Evolutionary conservation across 2,113 vertebrate genomes (phyloP).

Genomic region (Grantiella picta): DNA sequence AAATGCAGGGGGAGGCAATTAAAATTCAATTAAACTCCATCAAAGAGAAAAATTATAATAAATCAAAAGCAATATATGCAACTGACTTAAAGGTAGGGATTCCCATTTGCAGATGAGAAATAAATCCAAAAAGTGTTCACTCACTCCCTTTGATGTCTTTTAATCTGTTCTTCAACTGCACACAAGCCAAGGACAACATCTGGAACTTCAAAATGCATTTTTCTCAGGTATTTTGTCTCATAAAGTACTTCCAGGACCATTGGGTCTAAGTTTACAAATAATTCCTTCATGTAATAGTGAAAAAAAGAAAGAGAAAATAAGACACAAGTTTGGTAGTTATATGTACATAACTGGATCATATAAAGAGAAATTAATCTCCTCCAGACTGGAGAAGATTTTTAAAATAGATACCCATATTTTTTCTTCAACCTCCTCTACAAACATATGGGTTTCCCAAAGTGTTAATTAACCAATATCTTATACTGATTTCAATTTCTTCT

Average conservation of each 20-base stretch:
- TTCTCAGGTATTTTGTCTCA: conserved; percentile 77
- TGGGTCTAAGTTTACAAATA: conserved; percentile 79
- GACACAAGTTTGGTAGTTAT: background rate
- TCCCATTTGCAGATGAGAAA: background rate
- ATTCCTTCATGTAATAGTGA: conserved; percentile 49
- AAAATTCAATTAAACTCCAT: background rate
- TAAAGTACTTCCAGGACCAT: conserved; percentile 75
- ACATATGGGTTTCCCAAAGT: background rate
- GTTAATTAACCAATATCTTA: background rate
- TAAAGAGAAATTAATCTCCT: background rate
- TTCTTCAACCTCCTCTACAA: background rate
- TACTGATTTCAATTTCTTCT: background rate
- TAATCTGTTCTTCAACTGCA: conserved; percentile 67
- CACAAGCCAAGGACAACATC: conserved; percentile 63
- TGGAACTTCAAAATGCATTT: conserved; percentile 71
- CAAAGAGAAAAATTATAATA: background rate
- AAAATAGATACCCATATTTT: background rate
- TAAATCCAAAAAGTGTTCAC: conserved; percentile 8
- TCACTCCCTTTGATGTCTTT: conserved; percentile 71
- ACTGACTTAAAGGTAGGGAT: background rate
- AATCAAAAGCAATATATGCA: background rate
- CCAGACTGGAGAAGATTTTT: background rate
- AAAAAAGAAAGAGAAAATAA: background rate
- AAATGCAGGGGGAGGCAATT: background rate
- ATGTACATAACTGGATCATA: background rate